These are phyloP conservation scores for Opisthocomus hoazin DNA, from an alignment of 2,113 vertebrate species.

Conservation along the genomic window DNA sequence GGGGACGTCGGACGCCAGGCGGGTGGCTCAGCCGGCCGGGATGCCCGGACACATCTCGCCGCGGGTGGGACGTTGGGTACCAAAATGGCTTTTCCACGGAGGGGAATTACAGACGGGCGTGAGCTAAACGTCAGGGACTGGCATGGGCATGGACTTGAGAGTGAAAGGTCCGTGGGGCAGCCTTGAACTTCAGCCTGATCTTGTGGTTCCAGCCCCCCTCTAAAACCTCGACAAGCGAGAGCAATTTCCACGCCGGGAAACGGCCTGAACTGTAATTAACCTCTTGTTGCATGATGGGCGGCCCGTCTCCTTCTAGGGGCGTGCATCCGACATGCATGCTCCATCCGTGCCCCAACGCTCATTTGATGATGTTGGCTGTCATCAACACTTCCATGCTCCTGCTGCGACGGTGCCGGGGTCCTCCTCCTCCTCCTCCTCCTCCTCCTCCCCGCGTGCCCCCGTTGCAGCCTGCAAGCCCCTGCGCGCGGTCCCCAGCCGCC, in stretches of 20 bases:
- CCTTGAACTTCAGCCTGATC: neutral
- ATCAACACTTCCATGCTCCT: neutral
- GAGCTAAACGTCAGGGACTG: neutral
- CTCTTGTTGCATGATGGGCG: neutral
- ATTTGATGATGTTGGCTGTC: neutral
- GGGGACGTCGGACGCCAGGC: rapidly evolving
- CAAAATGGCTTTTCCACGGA: neutral
- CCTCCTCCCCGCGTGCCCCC: neutral
- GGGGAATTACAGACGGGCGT: neutral
- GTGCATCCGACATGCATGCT: rapidly evolving
- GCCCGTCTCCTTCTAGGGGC: rapidly evolving
- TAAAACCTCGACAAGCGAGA: neutral
- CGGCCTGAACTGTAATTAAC: slow-evolving; percentile 3
- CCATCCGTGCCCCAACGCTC: neutral
- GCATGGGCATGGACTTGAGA: neutral
- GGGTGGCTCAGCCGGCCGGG: neutral
- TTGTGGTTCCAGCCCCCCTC: neutral
- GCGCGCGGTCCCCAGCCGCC: neutral
- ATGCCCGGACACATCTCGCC: neutral
- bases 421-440: neutral
- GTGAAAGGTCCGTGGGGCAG: neutral
- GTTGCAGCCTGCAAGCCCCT: neutral
- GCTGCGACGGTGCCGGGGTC: neutral
- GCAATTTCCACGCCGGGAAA: neutral
- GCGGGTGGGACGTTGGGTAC: neutral